Conservation (phyloP, 1,140 invertebrate species). For the Neodiprion lecontei region DNA sequence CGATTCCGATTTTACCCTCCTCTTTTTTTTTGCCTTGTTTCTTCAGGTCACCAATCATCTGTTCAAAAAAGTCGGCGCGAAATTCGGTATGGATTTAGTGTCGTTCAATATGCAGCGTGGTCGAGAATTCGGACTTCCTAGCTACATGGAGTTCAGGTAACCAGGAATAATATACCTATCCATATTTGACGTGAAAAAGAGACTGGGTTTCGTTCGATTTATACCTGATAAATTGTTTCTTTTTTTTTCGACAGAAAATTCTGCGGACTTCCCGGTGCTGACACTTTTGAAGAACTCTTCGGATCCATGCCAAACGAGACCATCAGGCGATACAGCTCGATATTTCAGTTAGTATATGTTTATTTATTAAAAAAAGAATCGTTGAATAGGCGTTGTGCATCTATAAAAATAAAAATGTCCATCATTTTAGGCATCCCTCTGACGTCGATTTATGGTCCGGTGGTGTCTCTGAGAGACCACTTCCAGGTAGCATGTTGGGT, state of each 20-base stretch:
- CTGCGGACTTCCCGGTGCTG: conserved; percentile 82
- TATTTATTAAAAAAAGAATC: neutral
- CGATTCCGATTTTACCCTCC: neutral
- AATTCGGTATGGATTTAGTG: conserved; percentile 90
- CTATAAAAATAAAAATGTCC: conserved; percentile 14
- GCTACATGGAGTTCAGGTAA: conserved; percentile 86
- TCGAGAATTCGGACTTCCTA: conserved; percentile 89
- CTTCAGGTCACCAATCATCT: conserved; percentile 83
- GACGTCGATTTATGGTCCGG: conserved; percentile 94
- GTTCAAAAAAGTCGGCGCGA: conserved; percentile 86
- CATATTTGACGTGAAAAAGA: neutral
- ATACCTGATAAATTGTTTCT: neutral
- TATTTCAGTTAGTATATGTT: conserved; percentile 72
- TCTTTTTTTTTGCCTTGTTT: too few species aligned
- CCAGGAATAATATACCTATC: conserved; percentile 1
- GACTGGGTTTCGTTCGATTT: neutral
- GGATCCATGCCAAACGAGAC: conserved; percentile 91
- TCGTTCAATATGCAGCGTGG: conserved; percentile 95
- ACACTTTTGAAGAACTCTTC: conserved; percentile 85
- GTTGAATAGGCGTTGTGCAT: conserved; percentile 8
- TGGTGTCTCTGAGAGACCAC: conserved; percentile 87
- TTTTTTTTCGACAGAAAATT: conserved; percentile 71
- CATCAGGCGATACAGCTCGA: conserved; percentile 75
- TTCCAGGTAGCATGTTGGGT: conserved; percentile 89
- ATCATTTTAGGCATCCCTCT: conserved; percentile 71